These are phyloP conservation scores for Cossypha heuglini DNA, from an alignment of 2,797 vertebrate species.

Conservation along the genomic window DNA sequence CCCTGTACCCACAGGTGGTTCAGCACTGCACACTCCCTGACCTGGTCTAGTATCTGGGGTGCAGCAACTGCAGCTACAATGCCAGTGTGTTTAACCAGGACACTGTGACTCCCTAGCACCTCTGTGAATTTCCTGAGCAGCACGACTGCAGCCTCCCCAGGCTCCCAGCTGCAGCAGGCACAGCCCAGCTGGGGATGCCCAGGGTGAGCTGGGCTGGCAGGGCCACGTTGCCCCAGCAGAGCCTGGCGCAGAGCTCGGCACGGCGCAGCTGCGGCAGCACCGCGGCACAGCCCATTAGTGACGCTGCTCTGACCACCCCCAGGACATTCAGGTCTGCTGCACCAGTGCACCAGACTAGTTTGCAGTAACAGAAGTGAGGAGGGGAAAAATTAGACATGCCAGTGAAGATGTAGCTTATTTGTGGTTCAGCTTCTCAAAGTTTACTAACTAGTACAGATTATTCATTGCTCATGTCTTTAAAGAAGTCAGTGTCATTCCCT, in stretches of 20 bases:
- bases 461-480: not conserved
- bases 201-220: not conserved
- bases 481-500: not conserved
- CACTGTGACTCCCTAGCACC: not conserved
- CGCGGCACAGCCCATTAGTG: not conserved
- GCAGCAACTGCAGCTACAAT: not conserved
- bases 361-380: not conserved
- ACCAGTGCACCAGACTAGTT: not conserved
- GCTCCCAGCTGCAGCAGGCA: not conserved
- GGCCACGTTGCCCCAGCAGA: not conserved
- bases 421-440: not conserved
- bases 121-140: not conserved
- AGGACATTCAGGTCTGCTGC: not conserved
- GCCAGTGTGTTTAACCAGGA: not conserved
- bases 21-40: not conserved
- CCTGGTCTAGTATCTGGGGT: not conserved
- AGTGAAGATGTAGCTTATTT: not conserved
- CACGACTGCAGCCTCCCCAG: accelerated
- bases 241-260: not conserved
- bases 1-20: not conserved
- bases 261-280: not conserved
- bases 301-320: not conserved
- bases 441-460: not conserved
- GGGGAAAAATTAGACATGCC: not conserved
- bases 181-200: not conserved